Base-by-base conservation (phyloP, 2,797 vertebrate genomes). In the Ispidina picta region DNA sequence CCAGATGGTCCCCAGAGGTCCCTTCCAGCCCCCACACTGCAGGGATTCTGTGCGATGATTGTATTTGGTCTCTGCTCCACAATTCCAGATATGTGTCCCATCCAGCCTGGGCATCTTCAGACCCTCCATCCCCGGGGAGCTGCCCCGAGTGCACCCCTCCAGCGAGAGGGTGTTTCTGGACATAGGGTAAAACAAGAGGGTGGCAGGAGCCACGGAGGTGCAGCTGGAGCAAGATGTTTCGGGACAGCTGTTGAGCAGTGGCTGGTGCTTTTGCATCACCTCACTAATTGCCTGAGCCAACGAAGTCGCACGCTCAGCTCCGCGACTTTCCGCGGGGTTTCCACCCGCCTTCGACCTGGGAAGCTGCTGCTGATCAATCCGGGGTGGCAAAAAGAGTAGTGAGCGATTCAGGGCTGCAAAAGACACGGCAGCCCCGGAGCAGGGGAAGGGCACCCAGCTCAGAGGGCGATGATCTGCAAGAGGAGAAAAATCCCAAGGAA, bases 281-380 rank as follows among this genome's bases (percentile, higher is more conserved):
- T 84, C 59, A 2, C 69, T 94, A 95, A 95, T 92, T 89, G 71
- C 89, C 82, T 0, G 0, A 73, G 84, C 72, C 82, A 82, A 93
- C 46, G 89, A 92, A 84, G 91, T 60, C 23, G 6, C 92, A 82
- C 44, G 2, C 65, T 75, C 95, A n/a, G 86, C 62, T 29, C 26
- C 43, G 81, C 46, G 78, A 70, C 83, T 90, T 91, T 90, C 83
- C 5, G 9, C 88, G 19, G 86, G 35, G 66, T 55, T 95, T 52
- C 71, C 89, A 33, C 51, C 60, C 21, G 2, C 88, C 81, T 35
- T 75, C 0, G 1, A 29, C 41, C 72, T 6, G 2, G 35, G 52
- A 75, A 79, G 72, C 71, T 12, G 43, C 1, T 0, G 52, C 60
- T 7, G 48, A 82, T 68, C 4, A 8, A 86, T 60, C 88, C 2